Base-by-base conservation (phyloP, 2,113 vertebrate species). In the Silurus meridionalis region DNA sequence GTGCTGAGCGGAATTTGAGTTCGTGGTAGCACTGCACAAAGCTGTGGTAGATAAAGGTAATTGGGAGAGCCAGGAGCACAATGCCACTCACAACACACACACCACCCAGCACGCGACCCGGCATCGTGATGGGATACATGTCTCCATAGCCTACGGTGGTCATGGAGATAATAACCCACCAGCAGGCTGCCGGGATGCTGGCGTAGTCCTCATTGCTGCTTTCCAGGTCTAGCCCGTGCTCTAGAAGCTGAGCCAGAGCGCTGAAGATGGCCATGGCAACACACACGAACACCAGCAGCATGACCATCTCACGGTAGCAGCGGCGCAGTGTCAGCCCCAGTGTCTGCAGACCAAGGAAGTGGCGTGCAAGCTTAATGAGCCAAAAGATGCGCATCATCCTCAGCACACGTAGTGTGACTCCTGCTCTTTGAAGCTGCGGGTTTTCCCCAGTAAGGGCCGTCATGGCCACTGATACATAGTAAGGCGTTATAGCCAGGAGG, bases 131-230 rank as follows among this genome's bases (percentile, higher is more conserved):
- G 66, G 98, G 98, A 92, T 98, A 99, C 93, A 99, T 97, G 87
- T 99, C 98, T 88, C 98, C 98, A 69, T 99, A 99, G 89, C 98
- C 98, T 90, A 99, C 98, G 0, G 98, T 99, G 85, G 98, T 99
- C 98, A 99, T 99, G 58, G 98, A 99, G 95, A 99, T 99, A 93
- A 99, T 99, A 92, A 99, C 98, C 98, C 98, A 99, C 98, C 98
- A 99, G 92, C 98, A 98, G 88, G 98, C 97, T 52, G 97, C 97
- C 0, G 98, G 97, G 93, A 99, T 99, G 94, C 98, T 99, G 94
- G 97, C 95, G 83, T 97, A 99, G 93, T 98, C 98, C 85, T 95
- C 95, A 90, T 98, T 99, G 93, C 96, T 96, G 86, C 92, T 91
- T 86, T 95, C 96, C 94, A 97, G 95, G 95, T 98, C 96, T 94